Conservation (phyloP, 2,888 invertebrate genomes). For the Drosophila emarginata region DNA sequence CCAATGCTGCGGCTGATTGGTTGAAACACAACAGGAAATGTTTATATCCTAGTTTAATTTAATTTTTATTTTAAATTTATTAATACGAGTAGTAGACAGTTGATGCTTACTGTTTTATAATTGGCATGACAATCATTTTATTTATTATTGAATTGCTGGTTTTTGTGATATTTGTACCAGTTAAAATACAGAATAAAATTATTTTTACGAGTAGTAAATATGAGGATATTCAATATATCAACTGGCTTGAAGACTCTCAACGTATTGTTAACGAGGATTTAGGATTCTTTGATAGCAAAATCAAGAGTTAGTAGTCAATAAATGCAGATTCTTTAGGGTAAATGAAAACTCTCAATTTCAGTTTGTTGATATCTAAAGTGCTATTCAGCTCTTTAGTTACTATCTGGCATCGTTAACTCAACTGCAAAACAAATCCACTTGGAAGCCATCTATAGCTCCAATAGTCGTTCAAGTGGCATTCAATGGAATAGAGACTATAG, state of each 20-base stretch:
- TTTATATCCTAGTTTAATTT: too few species aligned
- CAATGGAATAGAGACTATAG: conserved; percentile 34
- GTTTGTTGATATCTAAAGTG: conserved; percentile 10
- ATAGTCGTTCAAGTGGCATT: conserved; percentile 57
- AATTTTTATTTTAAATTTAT: too few species aligned
- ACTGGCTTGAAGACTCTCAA: too few species aligned
- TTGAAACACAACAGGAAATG: neutral
- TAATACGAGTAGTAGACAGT: too few species aligned
- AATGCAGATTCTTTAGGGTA: neutral
- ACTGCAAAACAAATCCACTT: conserved; percentile 67
- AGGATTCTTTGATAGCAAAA: neutral
- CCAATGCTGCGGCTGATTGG: neutral
- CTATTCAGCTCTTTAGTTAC: conserved; percentile 11
- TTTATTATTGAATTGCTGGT: too few species aligned
- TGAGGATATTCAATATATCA: neutral
- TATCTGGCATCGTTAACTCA: conserved; percentile 50
- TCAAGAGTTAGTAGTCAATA: neutral
- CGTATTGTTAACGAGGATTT: neutral
- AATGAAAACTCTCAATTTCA: neutral
- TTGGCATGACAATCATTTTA: too few species aligned
- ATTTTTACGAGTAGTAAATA: too few species aligned
- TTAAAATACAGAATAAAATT: too few species aligned
- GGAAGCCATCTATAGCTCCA: conserved; percentile 38
- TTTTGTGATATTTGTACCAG: too few species aligned
- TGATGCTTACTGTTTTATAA: too few species aligned